Base-by-base conservation (phyloP, 2,888 invertebrate genomes). In the Xestia xanthographa region DNA sequence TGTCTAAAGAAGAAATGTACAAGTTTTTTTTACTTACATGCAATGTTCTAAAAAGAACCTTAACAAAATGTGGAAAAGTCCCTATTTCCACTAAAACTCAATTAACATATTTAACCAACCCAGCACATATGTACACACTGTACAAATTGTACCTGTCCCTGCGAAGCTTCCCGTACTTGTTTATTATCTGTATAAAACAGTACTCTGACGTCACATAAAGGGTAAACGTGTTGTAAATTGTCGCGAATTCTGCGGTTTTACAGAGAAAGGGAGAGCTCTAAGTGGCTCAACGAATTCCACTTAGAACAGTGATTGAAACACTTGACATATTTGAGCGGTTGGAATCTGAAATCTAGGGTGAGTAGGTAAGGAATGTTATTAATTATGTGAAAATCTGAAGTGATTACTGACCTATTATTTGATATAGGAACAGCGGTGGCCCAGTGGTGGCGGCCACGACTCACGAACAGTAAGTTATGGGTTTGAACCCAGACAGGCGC, bases 231-330 rank as follows among this genome's bases (percentile, higher is more conserved):
- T 78, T 82, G 85, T 89, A 84, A 88, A 89, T 86, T 85, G 77
- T 85, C 66, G 72, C 77, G 45, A 82, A 85, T 83, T 65, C 75
- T 82, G 82, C 85, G 88, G 86, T 86, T 87, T 83, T 85, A 79
- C 79, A 66, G 66, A 78, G 65, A 75, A 77, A 78, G 80, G 72
- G 81, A 82, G 72, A 72, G 81, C 72, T 79, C 77, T 87, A 86
- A 83, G 86, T 85, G 87, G 87, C 81, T 88, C 81, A 77, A 86
- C 83, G 75, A 85, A 84, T 86, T 87, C 81, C 86, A 84, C 82
- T 87, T 83, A 75, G 65, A 72, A 77, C 77, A 71, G 73, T 66
- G 73, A 80, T 75, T 83, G 41, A 50, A 69, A 60, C 75, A 67
- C 73, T 74, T 73, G 50, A 79, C 65, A 71, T 73, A 62, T 72